These are phyloP conservation scores for Poicephalus gulielmi DNA, from an alignment of 2,113 vertebrate genomes.

Conservation along the genomic window DNA sequence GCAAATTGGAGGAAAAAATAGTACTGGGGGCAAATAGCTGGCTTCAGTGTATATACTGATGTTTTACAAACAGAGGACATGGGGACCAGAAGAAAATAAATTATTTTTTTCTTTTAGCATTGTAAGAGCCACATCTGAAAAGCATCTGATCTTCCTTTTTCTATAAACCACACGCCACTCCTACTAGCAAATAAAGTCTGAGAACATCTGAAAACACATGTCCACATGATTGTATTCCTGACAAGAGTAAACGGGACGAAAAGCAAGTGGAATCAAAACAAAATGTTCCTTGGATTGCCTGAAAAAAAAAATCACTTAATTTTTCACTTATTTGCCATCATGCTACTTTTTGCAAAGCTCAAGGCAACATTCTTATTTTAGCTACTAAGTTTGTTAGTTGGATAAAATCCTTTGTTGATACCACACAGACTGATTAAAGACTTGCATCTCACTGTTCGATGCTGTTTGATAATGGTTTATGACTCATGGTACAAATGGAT, in stretches of 20 bases:
- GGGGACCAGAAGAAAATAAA: not conserved
- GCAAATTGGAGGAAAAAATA: not conserved
- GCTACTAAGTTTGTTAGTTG: not conserved
- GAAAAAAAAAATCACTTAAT: not conserved
- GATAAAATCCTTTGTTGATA: not conserved
- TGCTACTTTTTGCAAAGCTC: not conserved
- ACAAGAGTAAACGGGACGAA: not conserved
- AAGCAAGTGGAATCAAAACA: slow-evolving; percentile 32
- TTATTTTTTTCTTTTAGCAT: not conserved
- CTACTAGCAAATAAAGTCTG: not conserved
- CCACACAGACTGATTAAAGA: not conserved
- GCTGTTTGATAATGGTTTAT: not conserved
- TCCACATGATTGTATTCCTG: not conserved
- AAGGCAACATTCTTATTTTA: not conserved
- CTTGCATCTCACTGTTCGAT: not conserved
- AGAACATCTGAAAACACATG: not conserved
- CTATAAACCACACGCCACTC: not conserved
- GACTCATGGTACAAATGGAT: not conserved
- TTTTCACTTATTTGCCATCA: not conserved
- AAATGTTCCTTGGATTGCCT: slow-evolving; percentile 20
- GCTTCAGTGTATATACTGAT: not conserved
- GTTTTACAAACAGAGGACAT: not conserved
- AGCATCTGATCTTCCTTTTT: not conserved
- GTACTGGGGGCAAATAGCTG: not conserved
- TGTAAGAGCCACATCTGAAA: slow-evolving; percentile 1